Evolutionary conservation across 92 coral and sea anemone genomes (phyloP).

Genomic region (Epizoanthus ramosus): DNA sequence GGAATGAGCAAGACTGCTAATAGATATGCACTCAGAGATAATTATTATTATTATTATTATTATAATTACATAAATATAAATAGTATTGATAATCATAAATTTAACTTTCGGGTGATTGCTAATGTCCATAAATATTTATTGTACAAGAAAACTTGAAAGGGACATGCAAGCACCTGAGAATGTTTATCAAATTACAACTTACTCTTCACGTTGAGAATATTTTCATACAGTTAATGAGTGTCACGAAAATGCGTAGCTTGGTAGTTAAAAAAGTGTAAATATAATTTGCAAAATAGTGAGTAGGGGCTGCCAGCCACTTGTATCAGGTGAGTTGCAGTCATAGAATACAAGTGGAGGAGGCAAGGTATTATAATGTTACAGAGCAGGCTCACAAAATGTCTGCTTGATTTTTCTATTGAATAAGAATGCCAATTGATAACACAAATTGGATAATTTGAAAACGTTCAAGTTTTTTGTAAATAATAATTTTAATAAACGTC

Average conservation of each 20-base stretch:
- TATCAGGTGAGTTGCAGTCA: too few relatives aligned
- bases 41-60: slow-evolving; percentile 20
- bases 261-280: neutral
- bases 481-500: neutral
- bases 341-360: too few relatives aligned
- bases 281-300: neutral
- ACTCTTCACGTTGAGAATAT: neutral
- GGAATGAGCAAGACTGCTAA: slow-evolving; percentile 75
- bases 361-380: too few relatives aligned
- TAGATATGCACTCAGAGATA: slow-evolving; percentile 17
- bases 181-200: too few relatives aligned
- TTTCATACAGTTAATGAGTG: neutral
- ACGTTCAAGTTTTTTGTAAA: slow-evolving; percentile 25
- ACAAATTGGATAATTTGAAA: neutral
- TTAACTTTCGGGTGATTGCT: slow-evolving; percentile 9
- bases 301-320: neutral
- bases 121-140: slow-evolving; percentile 38
- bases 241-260: neutral
- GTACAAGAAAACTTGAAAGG: slow-evolving; percentile 33
- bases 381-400: too few relatives aligned
- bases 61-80: slow-evolving; percentile 2
- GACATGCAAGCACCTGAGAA: neutral
- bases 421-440: neutral
- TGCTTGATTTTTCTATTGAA: too few relatives aligned
- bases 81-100: slow-evolving; percentile 37